Evolutionary conservation across 2,888 invertebrate genomes (phyloP).

Genomic region (Catocala nupta): DNA sequence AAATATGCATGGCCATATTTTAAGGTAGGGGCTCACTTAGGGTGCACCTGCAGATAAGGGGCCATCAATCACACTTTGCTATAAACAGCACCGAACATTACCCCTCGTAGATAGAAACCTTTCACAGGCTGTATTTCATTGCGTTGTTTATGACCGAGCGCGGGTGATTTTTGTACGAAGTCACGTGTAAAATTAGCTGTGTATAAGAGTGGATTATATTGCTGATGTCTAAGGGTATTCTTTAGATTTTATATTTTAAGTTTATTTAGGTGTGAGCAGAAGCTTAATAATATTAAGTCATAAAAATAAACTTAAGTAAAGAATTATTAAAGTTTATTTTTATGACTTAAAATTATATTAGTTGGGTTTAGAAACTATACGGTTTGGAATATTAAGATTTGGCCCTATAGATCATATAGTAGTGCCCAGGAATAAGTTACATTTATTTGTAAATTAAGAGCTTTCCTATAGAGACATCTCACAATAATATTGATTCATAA

Average conservation of each 20-base stretch:
- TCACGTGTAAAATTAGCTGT: constrained; percentile 35
- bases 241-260: not conserved
- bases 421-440: no score
- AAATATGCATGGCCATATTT: constrained; percentile 75
- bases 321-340: no score
- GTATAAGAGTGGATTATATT: constrained; percentile 1
- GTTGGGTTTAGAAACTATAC: no score
- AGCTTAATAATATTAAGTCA: no score
- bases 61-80: constrained; percentile 80
- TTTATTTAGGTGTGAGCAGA: not conserved
- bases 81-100: constrained; percentile 69
- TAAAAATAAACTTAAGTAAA: no score
- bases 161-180: constrained; percentile 18
- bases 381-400: no score
- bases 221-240: not conserved
- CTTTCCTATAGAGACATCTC: no score
- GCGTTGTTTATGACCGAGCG: constrained; percentile 55
- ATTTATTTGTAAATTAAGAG: no score
- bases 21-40: constrained; percentile 60
- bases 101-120: constrained; percentile 40
- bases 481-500: no score
- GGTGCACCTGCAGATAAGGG: constrained; percentile 77
- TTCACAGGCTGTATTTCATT: constrained; percentile 63
- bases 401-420: no score
- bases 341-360: no score